phyloP scores from a whole-genome alignment of 1,140 invertebrate genomes.

The Eufriesea mexicana region DNA sequence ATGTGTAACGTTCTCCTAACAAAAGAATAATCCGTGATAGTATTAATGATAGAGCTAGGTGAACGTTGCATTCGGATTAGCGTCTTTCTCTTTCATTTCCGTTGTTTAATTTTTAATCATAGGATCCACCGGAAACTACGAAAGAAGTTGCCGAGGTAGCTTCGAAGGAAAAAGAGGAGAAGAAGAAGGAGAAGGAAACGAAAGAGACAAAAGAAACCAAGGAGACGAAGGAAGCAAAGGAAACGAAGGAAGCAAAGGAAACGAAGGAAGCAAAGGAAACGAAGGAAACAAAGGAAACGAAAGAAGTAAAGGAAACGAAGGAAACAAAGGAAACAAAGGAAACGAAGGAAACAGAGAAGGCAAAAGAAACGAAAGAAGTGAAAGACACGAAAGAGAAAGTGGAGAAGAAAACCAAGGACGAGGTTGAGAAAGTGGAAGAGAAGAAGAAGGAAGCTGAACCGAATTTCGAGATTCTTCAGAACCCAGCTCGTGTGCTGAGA shows the following conservation, averaged over 20 bases:
- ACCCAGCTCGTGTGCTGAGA: conserved; percentile 96
- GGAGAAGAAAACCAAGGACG: conserved; percentile 80
- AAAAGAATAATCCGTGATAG: not conserved
- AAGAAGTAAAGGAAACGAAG: conserved; percentile 80
- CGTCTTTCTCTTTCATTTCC: not conserved
- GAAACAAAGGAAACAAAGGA: conserved; percentile 64
- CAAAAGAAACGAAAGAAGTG: conserved; percentile 82
- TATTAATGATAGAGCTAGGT: not conserved
- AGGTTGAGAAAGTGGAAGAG: conserved; percentile 82
- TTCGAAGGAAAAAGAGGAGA: conserved; percentile 73
- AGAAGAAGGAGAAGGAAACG: conserved; percentile 81
- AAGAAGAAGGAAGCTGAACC: conserved; percentile 93
- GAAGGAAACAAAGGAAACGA: conserved; percentile 69
- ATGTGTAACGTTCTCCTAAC: not conserved
- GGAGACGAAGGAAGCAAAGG: conserved; percentile 79
- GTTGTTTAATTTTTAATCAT: not conserved
- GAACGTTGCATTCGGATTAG: not conserved
- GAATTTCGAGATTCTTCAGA: conserved; percentile 94
- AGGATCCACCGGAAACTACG: conserved; percentile 52
- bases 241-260: conserved; percentile 70
- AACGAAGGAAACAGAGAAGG: conserved; percentile 79
- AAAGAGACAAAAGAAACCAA: conserved; percentile 49
- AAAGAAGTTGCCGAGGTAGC: conserved; percentile 35
- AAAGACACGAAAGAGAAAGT: conserved; percentile 85
- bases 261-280: conserved; percentile 74